Percentiles rank a stretch among this genome's conserved stretches.
phyloP scores from a whole-genome alignment of 2,113 vertebrate species.

The Carassius gibelio region DNA sequence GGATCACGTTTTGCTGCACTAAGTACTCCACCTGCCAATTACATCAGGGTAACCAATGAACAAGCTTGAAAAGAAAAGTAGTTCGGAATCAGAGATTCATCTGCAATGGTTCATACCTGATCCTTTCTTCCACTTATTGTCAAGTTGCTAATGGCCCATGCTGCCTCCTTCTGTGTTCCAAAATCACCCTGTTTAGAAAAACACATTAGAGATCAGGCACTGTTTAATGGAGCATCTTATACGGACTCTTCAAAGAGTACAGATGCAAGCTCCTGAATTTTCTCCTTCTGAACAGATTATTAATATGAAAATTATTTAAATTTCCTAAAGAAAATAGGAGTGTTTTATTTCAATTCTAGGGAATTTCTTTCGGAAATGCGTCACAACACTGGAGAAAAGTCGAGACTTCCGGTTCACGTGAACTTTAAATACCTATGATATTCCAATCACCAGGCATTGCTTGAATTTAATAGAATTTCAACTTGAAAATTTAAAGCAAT shows the following conservation, averaged over 20 bases:
- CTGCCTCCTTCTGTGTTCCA: constrained; percentile 98
- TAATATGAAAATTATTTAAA: background rate
- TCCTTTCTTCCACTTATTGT: constrained; percentile 99
- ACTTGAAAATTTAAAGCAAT: background rate
- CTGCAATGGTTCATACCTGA: constrained; percentile 79
- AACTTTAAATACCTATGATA: background rate
- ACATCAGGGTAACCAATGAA: constrained; percentile 42
- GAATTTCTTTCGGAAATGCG: no score
- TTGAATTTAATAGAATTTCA: background rate
- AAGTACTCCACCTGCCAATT: constrained; percentile 92
- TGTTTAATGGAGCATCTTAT: background rate
- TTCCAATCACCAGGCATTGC: background rate
- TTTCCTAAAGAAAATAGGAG: background rate
- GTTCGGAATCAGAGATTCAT: background rate
- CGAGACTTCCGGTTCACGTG: no score
- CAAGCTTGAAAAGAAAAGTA: background rate
- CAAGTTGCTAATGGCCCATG: constrained; percentile 99
- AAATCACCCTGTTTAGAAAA: constrained; percentile 89
- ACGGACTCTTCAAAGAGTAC: background rate
- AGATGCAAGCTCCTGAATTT: background rate
- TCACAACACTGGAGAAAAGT: no score
- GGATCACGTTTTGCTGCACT: constrained; percentile 96
- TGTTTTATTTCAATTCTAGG: background rate
- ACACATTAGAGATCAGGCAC: background rate
- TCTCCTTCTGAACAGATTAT: background rate